These are phyloP conservation scores for Argynnis bischoffii DNA, from an alignment of 2,888 invertebrate genomes.

Conservation along the genomic window DNA sequence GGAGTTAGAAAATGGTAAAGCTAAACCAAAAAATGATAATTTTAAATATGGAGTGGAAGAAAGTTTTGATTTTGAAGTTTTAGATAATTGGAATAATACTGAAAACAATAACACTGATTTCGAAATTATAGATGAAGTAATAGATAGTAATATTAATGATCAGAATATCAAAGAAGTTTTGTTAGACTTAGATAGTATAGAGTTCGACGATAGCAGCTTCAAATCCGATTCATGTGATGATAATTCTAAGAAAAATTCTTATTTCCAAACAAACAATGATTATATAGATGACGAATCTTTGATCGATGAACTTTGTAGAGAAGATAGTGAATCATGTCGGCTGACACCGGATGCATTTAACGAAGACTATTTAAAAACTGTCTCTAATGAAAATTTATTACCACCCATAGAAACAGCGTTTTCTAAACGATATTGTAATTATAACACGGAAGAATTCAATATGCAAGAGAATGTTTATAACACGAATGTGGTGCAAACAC, in stretches of 20 bases:
- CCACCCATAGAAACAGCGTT: slow-evolving; percentile 76
- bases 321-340: slow-evolving; percentile 67
- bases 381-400: slow-evolving; percentile 58
- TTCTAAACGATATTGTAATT: slow-evolving; percentile 68
- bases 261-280: slow-evolving; percentile 61
- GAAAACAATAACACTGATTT: slow-evolving; percentile 55
- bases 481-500: slow-evolving; percentile 42
- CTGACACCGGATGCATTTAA: slow-evolving; percentile 65
- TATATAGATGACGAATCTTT: slow-evolving; percentile 77
- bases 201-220: slow-evolving; percentile 65
- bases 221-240: slow-evolving; percentile 52
- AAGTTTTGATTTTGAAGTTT: slow-evolving; percentile 73
- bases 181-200: slow-evolving; percentile 70
- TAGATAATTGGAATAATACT: slow-evolving; percentile 58
- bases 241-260: slow-evolving; percentile 48
- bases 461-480: slow-evolving; percentile 43
- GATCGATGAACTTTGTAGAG: slow-evolving; percentile 75
- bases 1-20: slow-evolving; percentile 72
- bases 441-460: slow-evolving; percentile 51
- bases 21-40: slow-evolving; percentile 58
- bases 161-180: slow-evolving; percentile 76
- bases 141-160: slow-evolving; percentile 68
- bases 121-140: slow-evolving; percentile 67
- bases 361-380: slow-evolving; percentile 61
- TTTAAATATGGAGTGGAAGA: slow-evolving; percentile 72